Base-by-base conservation (phyloP, 2,888 invertebrate species). In the Thymelicus lineola region DNA sequence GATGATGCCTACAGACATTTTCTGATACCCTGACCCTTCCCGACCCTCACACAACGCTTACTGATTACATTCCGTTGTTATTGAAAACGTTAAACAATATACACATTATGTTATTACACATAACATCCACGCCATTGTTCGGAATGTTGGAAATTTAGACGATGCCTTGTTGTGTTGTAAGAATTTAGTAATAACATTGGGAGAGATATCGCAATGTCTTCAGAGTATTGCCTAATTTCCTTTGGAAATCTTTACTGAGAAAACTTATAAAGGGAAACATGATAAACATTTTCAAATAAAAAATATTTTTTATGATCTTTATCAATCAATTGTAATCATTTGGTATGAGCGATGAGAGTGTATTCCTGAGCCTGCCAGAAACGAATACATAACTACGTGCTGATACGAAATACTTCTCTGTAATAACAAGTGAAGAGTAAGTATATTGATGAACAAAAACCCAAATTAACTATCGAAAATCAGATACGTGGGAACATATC, bases 51-150 rank as follows among this genome's bases (percentile, higher is more conserved):
- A 85, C 83, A 88, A 83, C 82, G 79, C 75, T 80, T 77, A 84
- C 88, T 88, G 88, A 90, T 90, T 90, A 82, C 86, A 88, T 90
- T 88, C 90, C 88, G 82, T 88, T 90, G 86, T 89, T 87, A 86
- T 86, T 85, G 80, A 80, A 85, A 77, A 79, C 81, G 59, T 82
- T 82, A 85, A 88, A 86, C 86, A 86, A 87, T 84, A 82, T 79
- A 81, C 80, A 86, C 86, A 88, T 83, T 85, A 75, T 80, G 78
- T 80, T 79, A 79, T 80, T 78, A 81, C 80, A 76, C 63, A 58
- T 15, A 14, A 58, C 42, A 42, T 15, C 53, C 38, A 17, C 6
- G 63, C 50, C 36, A 63, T 63, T 63, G 63, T 63, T 53, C 36
- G 57, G 55, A 46, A 61, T 61, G 61, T 35, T 46, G 46, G n/a